Conservation (phyloP, 1,140 invertebrate genomes). For the Bombus picipes region DNA sequence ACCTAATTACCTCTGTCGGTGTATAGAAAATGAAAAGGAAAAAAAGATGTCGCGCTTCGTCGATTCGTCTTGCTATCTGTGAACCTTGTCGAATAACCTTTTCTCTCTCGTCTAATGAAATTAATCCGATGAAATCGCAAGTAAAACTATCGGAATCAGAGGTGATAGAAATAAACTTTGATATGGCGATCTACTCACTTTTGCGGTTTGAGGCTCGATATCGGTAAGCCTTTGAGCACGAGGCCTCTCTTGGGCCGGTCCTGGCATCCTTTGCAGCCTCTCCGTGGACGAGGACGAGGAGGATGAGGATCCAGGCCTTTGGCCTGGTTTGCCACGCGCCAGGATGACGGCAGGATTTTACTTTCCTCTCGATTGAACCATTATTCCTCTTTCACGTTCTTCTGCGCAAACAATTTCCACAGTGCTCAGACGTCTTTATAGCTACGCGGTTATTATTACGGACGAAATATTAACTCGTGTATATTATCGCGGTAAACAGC, state of each 20-base stretch:
- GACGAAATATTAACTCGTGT: slow-evolving; percentile 18
- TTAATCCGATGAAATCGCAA: neutral
- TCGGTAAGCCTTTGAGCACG: slow-evolving; percentile 80
- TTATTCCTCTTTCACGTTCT: slow-evolving; percentile 59
- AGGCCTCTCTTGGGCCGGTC: slow-evolving; percentile 78
- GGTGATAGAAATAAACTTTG: too few relatives aligned
- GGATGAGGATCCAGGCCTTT: slow-evolving; percentile 73
- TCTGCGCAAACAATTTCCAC: slow-evolving; percentile 52
- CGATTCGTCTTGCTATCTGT: neutral
- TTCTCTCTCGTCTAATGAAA: neutral
- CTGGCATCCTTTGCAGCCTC: slow-evolving; percentile 80
- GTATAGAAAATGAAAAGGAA: too few relatives aligned
- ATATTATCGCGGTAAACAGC: neutral
- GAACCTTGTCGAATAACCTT: neutral
- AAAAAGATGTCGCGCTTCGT: too few relatives aligned
- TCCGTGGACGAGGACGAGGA: slow-evolving; percentile 74
- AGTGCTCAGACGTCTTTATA: slow-evolving; percentile 47
- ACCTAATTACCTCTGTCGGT: too few relatives aligned
- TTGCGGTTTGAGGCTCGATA: slow-evolving; percentile 78
- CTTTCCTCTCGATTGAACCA: slow-evolving; percentile 63
- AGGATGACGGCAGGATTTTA: slow-evolving; percentile 72
- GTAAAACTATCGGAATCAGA: too few relatives aligned
- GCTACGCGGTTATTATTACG: slow-evolving; percentile 11
- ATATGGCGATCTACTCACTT: slow-evolving; percentile 67
- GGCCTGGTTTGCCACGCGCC: slow-evolving; percentile 76